Conservation (phyloP, 2,888 invertebrate genomes). For the Ephialtes manifestator region DNA sequence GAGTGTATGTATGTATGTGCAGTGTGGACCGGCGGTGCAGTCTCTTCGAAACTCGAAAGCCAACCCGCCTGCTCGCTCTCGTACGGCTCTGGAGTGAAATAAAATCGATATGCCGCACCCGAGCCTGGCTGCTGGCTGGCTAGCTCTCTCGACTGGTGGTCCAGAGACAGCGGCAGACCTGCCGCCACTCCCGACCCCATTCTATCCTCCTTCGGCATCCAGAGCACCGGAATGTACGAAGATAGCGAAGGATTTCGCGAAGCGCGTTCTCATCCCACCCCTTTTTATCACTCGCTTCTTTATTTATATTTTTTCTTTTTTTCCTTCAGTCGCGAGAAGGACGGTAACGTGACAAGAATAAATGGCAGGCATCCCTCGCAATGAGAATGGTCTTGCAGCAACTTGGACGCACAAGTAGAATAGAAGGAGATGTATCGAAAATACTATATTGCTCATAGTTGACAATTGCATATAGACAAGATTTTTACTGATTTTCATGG, state of each 20-base stretch:
- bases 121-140: constrained; percentile 70
- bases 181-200: constrained; percentile 52
- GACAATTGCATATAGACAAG: constrained; percentile 50
- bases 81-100: constrained; percentile 79
- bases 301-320: constrained; percentile 65
- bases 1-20: constrained; percentile 43
- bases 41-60: constrained; percentile 61
- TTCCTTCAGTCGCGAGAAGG: constrained; percentile 52
- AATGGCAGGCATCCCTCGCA: constrained; percentile 79
- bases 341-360: constrained; percentile 83
- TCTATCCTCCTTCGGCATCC: constrained; percentile 75
- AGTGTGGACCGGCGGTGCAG: constrained; percentile 51
- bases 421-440: constrained; percentile 23
- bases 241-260: constrained; percentile 81
- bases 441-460: constrained; percentile 42
- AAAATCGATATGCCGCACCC: constrained; percentile 84
- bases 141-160: constrained; percentile 36
- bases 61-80: constrained; percentile 53
- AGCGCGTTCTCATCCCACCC: constrained; percentile 65
- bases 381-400: constrained; percentile 68
- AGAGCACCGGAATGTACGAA: constrained; percentile 78
- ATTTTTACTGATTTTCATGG: constrained; percentile 18
- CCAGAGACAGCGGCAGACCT: constrained; percentile 48
- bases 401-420: constrained; percentile 36
- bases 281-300: constrained; percentile 44